A percentile compares a stretch with the other conserved stretches of the same genome.
Conservation (phyloP, 2,113 vertebrate genomes). For the Artemisiospiza belli region DNA sequence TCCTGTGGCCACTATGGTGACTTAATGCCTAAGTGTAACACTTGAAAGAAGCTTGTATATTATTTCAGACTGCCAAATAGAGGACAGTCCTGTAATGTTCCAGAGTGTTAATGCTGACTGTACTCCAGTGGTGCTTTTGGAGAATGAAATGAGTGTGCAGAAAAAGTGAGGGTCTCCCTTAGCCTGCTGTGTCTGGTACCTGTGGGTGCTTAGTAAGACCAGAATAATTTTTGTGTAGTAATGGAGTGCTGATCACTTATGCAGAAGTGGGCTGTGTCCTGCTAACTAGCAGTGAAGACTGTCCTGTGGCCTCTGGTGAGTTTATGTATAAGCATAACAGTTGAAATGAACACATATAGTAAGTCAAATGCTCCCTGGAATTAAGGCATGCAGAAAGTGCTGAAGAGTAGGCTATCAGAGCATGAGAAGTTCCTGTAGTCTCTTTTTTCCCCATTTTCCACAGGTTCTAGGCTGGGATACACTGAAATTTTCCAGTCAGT, state of each 20-base stretch:
- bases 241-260: not conserved
- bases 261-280: not conserved
- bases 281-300: not conserved
- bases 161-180: not conserved
- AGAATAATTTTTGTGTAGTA: not conserved
- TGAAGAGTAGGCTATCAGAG: not conserved
- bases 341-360: not conserved
- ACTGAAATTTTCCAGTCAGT: not conserved
- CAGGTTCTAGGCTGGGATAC: not conserved
- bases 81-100: not conserved
- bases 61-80: not conserved
- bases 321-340: not conserved
- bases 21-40: not conserved
- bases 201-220: not conserved
- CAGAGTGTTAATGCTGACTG: not conserved
- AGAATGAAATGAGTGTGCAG: not conserved
- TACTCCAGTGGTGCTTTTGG: not conserved
- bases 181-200: not conserved
- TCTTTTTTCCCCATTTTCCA: not conserved
- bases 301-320: not conserved
- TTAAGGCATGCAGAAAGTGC: not conserved
- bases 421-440: not conserved
- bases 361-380: not conserved
- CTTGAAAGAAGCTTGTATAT: not conserved
- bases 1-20: not conserved